Evolutionary conservation across 2,113 vertebrate genomes (phyloP), one percentile per base, ranked within the genome.

Genomic region (Podocnemis expansa): DNA sequence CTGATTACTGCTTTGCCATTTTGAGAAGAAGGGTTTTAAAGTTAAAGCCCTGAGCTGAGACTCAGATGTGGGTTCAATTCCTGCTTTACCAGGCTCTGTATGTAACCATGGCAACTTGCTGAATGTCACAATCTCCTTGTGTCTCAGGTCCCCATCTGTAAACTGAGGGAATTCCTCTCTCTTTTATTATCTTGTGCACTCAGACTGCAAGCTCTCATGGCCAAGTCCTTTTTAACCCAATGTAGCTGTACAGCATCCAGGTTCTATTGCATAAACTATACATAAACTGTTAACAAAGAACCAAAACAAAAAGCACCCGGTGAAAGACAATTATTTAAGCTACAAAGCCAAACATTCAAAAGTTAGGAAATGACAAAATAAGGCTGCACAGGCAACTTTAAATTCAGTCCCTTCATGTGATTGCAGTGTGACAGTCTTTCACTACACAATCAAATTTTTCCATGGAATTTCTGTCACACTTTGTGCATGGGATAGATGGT

Each of bases 311-410:
- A 4, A n/a, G 3, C 8, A 67, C 60, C 19, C 60, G 10, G 34
- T 21, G n/a, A 38, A 70, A 38, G 16, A 63, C 31, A 38, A 34
- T 38, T 70, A 70, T 38, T 70, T 38, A 70, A 70, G n/a, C 19
- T 70, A 17, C 63, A 38, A 22, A 11, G 63, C 21, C n/a, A 70
- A 70, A 70, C 63, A 70, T n/a, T 70, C n/a, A 17, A 67, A 38
- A 22, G n/a, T 89, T 91, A 95, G 91, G 84, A 93, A 83, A 38
- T 76, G 84, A 82, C 63, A 96, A 96, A 97, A 96, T 92, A 95
- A 70, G 63, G n/a, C 10, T 80, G 89, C 88, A 96, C 19, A 45
- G 90, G 45, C 88, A 90, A 93, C 92, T 95, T 81, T 79, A 93
- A 93, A 96, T 94, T 89, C 89, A 92, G 93, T 88, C 87, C 95